Evolutionary conservation across 2,113 vertebrate species (phyloP), one percentile per base, ranked within the genome.

Genomic region (Camelus dromedarius): DNA sequence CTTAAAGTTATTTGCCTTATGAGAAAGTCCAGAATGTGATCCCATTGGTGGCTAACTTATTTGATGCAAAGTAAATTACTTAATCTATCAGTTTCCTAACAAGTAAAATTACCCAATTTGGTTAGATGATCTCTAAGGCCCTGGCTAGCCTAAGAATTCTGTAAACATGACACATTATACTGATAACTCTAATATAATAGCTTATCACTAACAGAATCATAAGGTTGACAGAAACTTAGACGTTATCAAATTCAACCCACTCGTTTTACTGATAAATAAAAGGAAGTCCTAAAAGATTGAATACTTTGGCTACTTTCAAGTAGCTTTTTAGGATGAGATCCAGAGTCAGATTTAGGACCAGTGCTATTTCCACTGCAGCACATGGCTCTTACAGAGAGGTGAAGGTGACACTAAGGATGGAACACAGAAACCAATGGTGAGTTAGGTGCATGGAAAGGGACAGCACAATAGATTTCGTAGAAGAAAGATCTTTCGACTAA

Each of bases 41-140:
- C 18, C 28, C 84, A 0, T 58, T 91, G 54, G 42, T 84, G 18
- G 54, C 38, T 93, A 80, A 76, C 20, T 73, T 69, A 83, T 86
- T 32, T 70, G 38, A 88, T 32, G 67, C 19, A 79, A 96, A 84
- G 16, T 88, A 80, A 69, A 69, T 80, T 12, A 60, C 62, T 96
- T 96, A 91, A 79, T 60, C 38, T n/a, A 75, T 88, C 32, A 9
- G 4, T 42, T 94, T 87, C 72, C 38, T 48, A 80, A 30, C 70
- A 94, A 80, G 32, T 48, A 93, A 94, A 95, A 67, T 92, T 48
- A 72, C 35, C 88, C 58, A 54, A 18, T 67, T 97, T 93, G 64
- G 56, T 87, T 58, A 92, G 46, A 90, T 73, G 6, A 64, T 66
- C 64, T 92, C 16, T 75, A 76, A 87, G n/a, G n/a, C 38, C 58